Percentiles rank a stretch among this genome's conserved stretches.
Conservation (phyloP, 1,140 invertebrate genomes). For the Micrasema longulum region DNA sequence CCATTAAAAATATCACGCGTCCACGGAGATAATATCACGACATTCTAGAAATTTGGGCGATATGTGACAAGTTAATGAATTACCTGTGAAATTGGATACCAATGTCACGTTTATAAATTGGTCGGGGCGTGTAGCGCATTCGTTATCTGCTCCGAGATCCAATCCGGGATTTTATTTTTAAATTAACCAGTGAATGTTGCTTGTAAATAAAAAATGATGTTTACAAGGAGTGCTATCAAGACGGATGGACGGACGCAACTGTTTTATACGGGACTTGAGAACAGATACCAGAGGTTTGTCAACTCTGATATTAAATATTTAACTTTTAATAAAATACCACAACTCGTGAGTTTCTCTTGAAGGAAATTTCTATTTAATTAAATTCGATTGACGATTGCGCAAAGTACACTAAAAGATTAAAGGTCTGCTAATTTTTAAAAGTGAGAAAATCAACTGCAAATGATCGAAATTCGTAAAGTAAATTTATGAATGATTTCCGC, state of each 20-base stretch:
- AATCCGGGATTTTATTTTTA: conserved; percentile 9
- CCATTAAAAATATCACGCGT: too few species aligned
- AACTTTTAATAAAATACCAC: too few species aligned
- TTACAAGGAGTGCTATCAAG: conserved; percentile 30
- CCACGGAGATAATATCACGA: conserved; percentile 20
- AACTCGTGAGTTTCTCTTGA: too few species aligned
- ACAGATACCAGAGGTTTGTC: neutral
- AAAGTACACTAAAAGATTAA: too few species aligned
- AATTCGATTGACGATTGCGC: too few species aligned
- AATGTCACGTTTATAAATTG: conserved; percentile 36
- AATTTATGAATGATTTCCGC: too few species aligned
- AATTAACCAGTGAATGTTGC: conserved; percentile 24
- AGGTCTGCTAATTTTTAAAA: too few species aligned
- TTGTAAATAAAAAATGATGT: conserved; percentile 36
- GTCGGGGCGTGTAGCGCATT: conserved; percentile 19
- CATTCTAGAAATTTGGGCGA: conserved; percentile 17
- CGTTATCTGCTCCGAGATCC: conserved; percentile 26
- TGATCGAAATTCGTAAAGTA: too few species aligned
- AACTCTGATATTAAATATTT: too few species aligned
- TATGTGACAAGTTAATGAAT: conserved; percentile 39
- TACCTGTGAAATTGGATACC: conserved; percentile 40
- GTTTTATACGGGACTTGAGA: neutral
- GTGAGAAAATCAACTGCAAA: too few species aligned
- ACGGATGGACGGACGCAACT: conserved; percentile 23
- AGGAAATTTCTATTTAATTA: too few species aligned